Base-by-base conservation (phyloP, 2,113 vertebrate species). In the Lipotes vexillifer region DNA sequence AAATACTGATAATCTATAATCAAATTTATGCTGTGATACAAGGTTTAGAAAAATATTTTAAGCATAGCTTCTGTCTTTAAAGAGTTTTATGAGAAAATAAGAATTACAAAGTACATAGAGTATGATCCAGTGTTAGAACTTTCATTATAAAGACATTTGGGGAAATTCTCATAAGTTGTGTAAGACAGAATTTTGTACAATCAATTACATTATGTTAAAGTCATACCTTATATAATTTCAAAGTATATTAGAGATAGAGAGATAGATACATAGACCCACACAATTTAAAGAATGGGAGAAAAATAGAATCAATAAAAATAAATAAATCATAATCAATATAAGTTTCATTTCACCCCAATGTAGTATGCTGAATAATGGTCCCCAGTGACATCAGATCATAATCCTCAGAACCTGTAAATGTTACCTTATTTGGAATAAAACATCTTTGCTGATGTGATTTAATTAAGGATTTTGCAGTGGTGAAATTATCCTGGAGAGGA, bases 1-100 rank as follows among this genome's bases (percentile, higher is more conserved):
- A 90, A 78, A 52, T 89, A 36, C 65, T 87, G 63, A 94, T 90
- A 69, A 96, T 78, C 49, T 91, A 23, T 80, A 90, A 80, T 74
- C 49, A 93, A 31, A 78, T 93, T 36, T 85, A 5, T 52, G 36
- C 31, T 68, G 5, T 69, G n/a, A 80, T 55, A 59, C 6, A 31
- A 85, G 33, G 27, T 90, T 69, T 38, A 93, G 49, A 87, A 91
- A 71, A 74, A 68, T 59, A 77, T 23, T 77, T 4, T 77, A 74
- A 82, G 5, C 4, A 36, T 65, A 36, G 4, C 89, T 89, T 86
- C 36, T 86, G 5, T 13, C 20, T 77, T 80, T 49, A 82, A 90
- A 93, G 25, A 33, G 25, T 33, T 38, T 88, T 71, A 61, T 81
- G 23, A n/a, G 41, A 55, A 82, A 86, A 46, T 86, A 71, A 82